A percentile compares a stretch with the other conserved stretches of the same genome.
Evolutionary conservation across 2,797 vertebrate species (phyloP).

Genomic region (Takifugu ocellatus): DNA sequence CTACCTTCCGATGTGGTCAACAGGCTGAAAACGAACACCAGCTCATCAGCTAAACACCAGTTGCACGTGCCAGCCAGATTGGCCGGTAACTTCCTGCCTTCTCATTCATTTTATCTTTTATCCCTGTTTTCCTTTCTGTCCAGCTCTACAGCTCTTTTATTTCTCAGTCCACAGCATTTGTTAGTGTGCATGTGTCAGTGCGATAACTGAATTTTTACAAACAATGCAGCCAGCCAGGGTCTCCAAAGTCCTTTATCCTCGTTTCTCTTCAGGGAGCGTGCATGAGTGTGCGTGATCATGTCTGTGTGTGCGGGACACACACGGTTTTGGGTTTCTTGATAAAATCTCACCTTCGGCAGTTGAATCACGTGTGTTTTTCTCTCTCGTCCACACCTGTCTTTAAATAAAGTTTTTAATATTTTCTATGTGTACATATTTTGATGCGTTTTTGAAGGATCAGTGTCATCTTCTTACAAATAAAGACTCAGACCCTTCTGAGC

Average conservation of each 20-base stretch:
- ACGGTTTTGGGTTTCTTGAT: conserved; percentile 29
- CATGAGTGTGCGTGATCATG: conserved; percentile 29
- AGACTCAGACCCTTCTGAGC: conserved; percentile 34
- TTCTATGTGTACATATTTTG: conserved; percentile 72
- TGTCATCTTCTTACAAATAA: conserved; percentile 43
- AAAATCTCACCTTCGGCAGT: conserved; percentile 28
- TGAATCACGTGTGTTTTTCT: conserved; percentile 10
- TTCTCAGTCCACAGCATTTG: conserved; percentile 21
- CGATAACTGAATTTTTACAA: conserved; percentile 34
- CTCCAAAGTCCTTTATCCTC: conserved; percentile 59
- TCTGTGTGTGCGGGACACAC: conserved; percentile 71
- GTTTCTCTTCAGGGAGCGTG: conserved; percentile 64
- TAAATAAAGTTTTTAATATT: conserved; percentile 67
- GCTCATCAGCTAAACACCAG: conserved; percentile 37
- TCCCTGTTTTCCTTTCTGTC: conserved; percentile 9
- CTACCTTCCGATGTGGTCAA: conserved; percentile 15
- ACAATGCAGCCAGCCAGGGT: conserved; percentile 58
- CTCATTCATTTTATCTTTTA: conserved; percentile 10
- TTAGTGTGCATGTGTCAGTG: conserved; percentile 26
- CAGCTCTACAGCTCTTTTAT: conserved; percentile 6
- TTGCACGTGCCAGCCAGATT: conserved; percentile 5
- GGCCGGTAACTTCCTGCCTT: conserved; percentile 25
- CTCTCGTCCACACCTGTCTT: conserved; percentile 51
- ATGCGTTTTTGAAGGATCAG: conserved; percentile 62
- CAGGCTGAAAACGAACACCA: conserved; percentile 31